Conservation (phyloP, 2,113 vertebrate genomes). For the Gopherus evgoodei region DNA sequence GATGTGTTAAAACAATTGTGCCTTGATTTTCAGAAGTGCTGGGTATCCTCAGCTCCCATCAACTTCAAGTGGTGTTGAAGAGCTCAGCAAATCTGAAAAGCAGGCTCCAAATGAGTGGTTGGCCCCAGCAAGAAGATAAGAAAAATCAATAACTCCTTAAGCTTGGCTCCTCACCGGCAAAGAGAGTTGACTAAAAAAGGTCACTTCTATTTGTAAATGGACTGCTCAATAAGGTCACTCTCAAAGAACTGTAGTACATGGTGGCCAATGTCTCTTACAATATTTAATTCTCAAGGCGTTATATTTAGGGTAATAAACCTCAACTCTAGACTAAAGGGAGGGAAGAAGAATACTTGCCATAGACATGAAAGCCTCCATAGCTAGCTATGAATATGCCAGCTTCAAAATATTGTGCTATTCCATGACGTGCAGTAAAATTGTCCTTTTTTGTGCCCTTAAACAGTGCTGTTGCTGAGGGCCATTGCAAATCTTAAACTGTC, state of each 20-base stretch:
- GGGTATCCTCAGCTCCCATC: not conserved
- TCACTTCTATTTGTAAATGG: not conserved
- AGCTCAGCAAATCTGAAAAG: not conserved
- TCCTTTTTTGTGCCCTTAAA: not conserved
- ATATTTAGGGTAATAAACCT: not conserved
- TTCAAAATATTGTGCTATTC: not conserved
- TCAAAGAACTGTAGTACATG: not conserved
- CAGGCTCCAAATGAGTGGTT: not conserved
- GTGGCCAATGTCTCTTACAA: not conserved
- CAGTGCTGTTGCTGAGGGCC: not conserved
- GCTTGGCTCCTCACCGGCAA: not conserved
- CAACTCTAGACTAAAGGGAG: not conserved
- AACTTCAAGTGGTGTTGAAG: not conserved
- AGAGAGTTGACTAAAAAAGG: not conserved
- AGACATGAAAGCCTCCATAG: not conserved
- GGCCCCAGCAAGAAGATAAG: not conserved
- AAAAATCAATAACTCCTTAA: not conserved
- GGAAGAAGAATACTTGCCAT: not conserved
- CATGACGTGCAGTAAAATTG: not conserved
- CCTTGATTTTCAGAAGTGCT: not conserved
- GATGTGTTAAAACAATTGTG: not conserved
- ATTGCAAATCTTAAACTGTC: not conserved
- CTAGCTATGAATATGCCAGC: not conserved
- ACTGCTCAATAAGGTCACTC: not conserved
- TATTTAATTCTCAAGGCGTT: not conserved